Evolutionary conservation across 2,888 invertebrate genomes (phyloP).

Genomic region (Eucera pruinosa): DNA sequence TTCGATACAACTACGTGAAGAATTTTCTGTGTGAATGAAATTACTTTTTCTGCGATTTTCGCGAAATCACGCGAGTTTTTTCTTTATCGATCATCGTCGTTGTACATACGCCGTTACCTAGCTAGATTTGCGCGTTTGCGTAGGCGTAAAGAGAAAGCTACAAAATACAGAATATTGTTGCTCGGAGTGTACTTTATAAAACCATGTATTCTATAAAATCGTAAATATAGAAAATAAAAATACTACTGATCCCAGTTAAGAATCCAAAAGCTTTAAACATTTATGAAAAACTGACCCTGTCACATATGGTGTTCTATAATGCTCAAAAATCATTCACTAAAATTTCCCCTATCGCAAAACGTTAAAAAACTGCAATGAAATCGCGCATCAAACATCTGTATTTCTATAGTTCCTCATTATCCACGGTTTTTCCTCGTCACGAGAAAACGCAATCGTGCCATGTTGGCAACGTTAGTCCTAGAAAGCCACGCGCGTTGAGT

Average conservation of each 20-base stretch:
- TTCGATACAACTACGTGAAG: conserved; percentile 13
- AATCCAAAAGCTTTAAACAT: no score
- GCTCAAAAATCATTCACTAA: not conserved
- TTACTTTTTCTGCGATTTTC: conserved; percentile 25
- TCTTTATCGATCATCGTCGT: conserved; percentile 20
- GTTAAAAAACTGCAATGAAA: not conserved
- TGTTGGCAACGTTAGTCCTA: conserved; percentile 8
- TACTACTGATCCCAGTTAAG: no score
- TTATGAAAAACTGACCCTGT: not conserved
- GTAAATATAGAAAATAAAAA: no score
- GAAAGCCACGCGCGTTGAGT: conserved; percentile 1
- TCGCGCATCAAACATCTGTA: not conserved
- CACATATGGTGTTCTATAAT: not conserved
- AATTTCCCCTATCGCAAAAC: not conserved
- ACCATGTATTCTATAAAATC: not conserved
- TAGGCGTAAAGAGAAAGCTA: not conserved
- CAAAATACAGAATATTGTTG: not conserved
- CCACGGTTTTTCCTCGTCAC: conserved; percentile 6
- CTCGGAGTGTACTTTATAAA: not conserved
- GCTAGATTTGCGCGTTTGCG: not conserved
- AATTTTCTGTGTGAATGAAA: conserved; percentile 12
- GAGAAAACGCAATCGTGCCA: conserved; percentile 10
- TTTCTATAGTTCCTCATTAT: not conserved
- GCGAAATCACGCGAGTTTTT: conserved; percentile 28
- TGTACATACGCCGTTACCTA: not conserved